Evolutionary conservation across 2,888 invertebrate species (phyloP).

Genomic region (Tubulanus polymorphus): DNA sequence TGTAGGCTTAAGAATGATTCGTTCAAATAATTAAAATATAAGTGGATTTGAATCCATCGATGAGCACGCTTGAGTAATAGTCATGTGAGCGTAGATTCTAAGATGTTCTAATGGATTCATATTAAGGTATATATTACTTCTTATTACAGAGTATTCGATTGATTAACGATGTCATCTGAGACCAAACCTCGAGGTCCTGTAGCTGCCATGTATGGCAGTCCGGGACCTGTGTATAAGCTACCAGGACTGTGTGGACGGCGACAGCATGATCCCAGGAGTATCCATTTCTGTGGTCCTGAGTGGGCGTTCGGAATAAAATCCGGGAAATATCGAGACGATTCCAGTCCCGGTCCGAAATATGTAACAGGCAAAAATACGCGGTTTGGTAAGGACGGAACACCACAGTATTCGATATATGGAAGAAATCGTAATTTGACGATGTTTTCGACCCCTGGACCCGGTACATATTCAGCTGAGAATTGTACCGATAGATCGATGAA

Average conservation of each 20-base stretch:
- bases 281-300: constrained; percentile 40
- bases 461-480: constrained; percentile 45
- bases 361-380: constrained; percentile 35
- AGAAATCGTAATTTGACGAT: constrained; percentile 29
- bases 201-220: constrained; percentile 46
- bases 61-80: too few relatives aligned
- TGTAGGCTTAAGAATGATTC: too few relatives aligned
- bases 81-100: too few relatives aligned
- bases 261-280: constrained; percentile 44
- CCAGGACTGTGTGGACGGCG: constrained; percentile 40
- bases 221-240: constrained; percentile 47
- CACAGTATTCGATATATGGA: constrained; percentile 45
- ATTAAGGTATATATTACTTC: too few relatives aligned
- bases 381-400: constrained; percentile 44
- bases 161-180: too few relatives aligned
- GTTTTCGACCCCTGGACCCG: constrained; percentile 49
- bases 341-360: constrained; percentile 41
- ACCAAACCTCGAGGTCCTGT: constrained; percentile 46
- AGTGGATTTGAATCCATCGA: too few relatives aligned
- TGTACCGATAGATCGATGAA: too few relatives aligned
- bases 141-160: too few relatives aligned
- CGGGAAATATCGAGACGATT: constrained; percentile 41
- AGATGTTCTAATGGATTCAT: too few relatives aligned
- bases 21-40: too few relatives aligned
- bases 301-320: constrained; percentile 41